phyloP scores from a whole-genome alignment of 35 echinoderm and acorn worm species.

The Apostichopus californicus region DNA sequence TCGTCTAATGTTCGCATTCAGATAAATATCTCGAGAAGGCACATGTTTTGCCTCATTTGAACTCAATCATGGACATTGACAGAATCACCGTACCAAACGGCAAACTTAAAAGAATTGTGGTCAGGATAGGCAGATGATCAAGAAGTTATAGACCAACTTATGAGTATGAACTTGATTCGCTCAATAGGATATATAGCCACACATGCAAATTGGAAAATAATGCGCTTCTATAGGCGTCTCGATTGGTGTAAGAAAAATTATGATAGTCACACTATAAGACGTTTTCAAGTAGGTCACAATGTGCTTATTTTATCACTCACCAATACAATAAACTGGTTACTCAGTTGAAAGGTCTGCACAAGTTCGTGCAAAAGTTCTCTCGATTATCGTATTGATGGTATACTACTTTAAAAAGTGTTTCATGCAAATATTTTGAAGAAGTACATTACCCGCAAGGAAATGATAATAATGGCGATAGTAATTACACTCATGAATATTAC shows the following conservation, averaged over 20 bases:
- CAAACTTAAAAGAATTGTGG: no score
- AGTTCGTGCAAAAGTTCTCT: background rate
- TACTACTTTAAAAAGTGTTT: background rate
- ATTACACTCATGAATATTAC: background rate
- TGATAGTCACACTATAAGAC: background rate
- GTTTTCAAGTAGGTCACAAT: conserved; percentile 26
- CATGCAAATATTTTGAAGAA: conserved; percentile 53
- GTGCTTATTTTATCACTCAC: background rate
- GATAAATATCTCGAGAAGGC: no score
- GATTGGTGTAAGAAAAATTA: conserved; percentile 9
- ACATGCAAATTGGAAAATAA: background rate
- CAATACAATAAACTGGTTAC: no score
- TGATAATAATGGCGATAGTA: no score
- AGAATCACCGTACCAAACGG: no score
- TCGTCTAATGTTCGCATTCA: no score
- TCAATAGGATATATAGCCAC: background rate
- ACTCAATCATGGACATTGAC: no score
- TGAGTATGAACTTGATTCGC: background rate
- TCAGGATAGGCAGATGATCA: background rate
- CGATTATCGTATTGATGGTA: conserved; percentile 20
- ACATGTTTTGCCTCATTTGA: no score
- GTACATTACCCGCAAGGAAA: background rate
- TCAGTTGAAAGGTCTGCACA: conserved; percentile 17
- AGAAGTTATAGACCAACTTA: background rate
- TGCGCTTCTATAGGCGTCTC: background rate